phyloP scores from a whole-genome alignment of 2,113 vertebrate species.

The Trichomycterus rosablanca region DNA sequence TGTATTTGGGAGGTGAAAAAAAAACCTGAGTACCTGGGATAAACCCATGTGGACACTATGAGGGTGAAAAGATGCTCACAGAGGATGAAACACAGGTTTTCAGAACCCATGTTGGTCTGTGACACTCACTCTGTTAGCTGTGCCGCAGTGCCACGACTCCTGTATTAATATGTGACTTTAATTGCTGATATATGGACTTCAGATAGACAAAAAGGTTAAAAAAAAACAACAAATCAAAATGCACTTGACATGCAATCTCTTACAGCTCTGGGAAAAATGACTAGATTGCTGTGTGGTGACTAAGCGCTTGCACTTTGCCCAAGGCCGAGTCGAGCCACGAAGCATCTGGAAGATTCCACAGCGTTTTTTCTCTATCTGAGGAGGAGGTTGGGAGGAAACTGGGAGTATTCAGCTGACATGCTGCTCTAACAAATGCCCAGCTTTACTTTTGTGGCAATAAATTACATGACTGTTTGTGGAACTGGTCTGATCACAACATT shows the following conservation, averaged over 20 bases:
- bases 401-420: not conserved
- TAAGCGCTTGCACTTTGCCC: conserved; percentile 3
- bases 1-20: too few relatives aligned
- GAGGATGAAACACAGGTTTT: too few relatives aligned
- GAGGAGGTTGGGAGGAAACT: conserved; percentile 1
- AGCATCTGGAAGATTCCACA: conserved; percentile 21
- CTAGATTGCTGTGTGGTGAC: not conserved
- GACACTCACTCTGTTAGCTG: too few relatives aligned
- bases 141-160: too few relatives aligned
- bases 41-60: too few relatives aligned
- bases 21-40: too few relatives aligned
- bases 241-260: not conserved
- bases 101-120: too few relatives aligned
- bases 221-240: not conserved
- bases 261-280: not conserved
- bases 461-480: not conserved
- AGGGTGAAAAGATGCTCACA: too few relatives aligned
- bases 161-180: too few relatives aligned
- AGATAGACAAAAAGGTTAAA: too few relatives aligned
- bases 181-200: too few relatives aligned
- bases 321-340: not conserved
- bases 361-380: not conserved
- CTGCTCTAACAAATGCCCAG: not conserved
- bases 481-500: too few relatives aligned
- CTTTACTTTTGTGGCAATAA: not conserved